A percentile compares a stretch with the other conserved stretches of the same genome.
These are phyloP conservation scores for Sialis fuliginosa DNA, from an alignment of 2,888 invertebrate genomes.

Conservation along the genomic window DNA sequence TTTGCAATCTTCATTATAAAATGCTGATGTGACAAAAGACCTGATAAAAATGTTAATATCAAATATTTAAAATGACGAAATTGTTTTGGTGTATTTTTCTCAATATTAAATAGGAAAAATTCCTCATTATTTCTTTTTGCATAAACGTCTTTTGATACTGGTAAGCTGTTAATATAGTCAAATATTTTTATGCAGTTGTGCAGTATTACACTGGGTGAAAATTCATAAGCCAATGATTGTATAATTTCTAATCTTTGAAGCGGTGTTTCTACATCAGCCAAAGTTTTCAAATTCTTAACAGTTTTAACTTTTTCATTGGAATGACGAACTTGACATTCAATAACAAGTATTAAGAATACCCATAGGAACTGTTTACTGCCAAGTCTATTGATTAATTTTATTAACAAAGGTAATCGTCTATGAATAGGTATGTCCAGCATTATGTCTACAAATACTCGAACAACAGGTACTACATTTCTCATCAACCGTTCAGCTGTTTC, in stretches of 20 bases:
- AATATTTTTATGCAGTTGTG: constrained; percentile 48
- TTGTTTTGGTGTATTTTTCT: constrained; percentile 49
- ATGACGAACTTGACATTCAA: constrained; percentile 51
- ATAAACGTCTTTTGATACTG: constrained; percentile 27
- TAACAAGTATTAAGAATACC: constrained; percentile 49
- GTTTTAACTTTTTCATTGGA: constrained; percentile 27
- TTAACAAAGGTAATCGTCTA: constrained; percentile 63
- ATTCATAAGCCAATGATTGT: constrained; percentile 45
- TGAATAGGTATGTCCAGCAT: constrained; percentile 88
- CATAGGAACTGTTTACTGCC: constrained; percentile 45
- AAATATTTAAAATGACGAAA: constrained; percentile 73
- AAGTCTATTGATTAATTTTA: constrained; percentile 58
- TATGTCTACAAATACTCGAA: constrained; percentile 82
- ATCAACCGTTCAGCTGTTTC: constrained; percentile 25
- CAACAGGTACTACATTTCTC: constrained; percentile 40
- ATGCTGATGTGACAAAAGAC: constrained; percentile 45
- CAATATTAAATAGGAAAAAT: constrained; percentile 41
- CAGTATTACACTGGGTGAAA: constrained; percentile 41
- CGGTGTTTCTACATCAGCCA: constrained; percentile 27
- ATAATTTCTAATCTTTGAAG: constrained; percentile 47
- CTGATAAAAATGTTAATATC: constrained; percentile 53
- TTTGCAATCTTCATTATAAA: constrained; percentile 48
- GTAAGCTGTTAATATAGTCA: constrained; percentile 44
- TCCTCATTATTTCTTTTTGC: constrained; percentile 26
- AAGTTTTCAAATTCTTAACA: constrained; percentile 17